Evolutionary conservation across 2,888 invertebrate species (phyloP).

Genomic region (Galerucella pusilla): DNA sequence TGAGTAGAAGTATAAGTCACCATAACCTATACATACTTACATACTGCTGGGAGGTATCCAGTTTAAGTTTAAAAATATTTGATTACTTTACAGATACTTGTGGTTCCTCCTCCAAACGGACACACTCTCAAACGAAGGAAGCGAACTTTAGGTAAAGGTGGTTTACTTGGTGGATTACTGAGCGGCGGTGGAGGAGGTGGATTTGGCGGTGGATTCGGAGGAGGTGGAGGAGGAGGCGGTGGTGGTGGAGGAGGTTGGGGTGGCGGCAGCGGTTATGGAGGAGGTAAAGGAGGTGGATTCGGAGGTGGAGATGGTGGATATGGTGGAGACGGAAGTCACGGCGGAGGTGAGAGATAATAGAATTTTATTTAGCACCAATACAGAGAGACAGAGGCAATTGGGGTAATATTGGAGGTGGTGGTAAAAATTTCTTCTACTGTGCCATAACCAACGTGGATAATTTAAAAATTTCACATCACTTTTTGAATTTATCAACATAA

Average conservation of each 20-base stretch:
- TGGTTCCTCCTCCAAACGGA: slow-evolving; percentile 26
- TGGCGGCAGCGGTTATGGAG: slow-evolving; percentile 33
- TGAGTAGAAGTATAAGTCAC: too few species aligned
- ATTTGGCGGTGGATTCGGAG: slow-evolving; percentile 64
- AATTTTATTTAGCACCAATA: not conserved
- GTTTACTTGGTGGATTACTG: slow-evolving; percentile 58
- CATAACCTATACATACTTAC: too few species aligned
- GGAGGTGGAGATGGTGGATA: slow-evolving; percentile 38
- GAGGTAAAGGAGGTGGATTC: slow-evolving; percentile 30
- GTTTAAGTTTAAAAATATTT: not conserved
- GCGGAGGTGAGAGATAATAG: not conserved
- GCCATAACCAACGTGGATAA: too few species aligned
- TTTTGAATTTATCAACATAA: too few species aligned
- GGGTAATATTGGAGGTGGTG: slow-evolving; percentile 19
- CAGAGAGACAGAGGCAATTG: slow-evolving; percentile 17
- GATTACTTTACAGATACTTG: slow-evolving; percentile 40
- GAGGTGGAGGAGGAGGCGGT: slow-evolving; percentile 45
- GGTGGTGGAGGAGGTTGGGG: slow-evolving; percentile 35
- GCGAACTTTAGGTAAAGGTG: slow-evolving; percentile 26
- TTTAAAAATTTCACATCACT: too few species aligned
- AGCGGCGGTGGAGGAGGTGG: slow-evolving; percentile 57
- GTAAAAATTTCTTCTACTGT: not conserved
- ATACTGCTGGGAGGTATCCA: not conserved
- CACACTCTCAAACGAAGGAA: slow-evolving; percentile 25
- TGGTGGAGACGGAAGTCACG: slow-evolving; percentile 44